These are phyloP conservation scores for Aphelenchoides bicaudatus DNA, from an alignment of 2,888 invertebrate genomes.

Conservation along the genomic window DNA sequence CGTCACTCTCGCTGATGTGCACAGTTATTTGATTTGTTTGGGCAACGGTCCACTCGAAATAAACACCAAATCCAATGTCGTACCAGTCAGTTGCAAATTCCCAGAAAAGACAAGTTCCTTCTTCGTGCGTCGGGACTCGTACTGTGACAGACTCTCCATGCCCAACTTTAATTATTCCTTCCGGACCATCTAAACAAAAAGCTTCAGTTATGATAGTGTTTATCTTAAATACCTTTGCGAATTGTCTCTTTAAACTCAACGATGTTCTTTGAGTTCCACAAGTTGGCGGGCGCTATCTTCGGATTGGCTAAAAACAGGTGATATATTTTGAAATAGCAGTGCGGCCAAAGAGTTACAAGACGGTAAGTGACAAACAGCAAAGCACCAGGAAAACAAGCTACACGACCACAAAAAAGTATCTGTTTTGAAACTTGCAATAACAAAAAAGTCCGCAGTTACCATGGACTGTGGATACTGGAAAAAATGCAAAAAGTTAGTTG, in stretches of 20 bases:
- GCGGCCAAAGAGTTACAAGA: background rate
- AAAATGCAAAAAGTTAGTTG: constrained; percentile 30
- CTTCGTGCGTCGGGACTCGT: constrained; percentile 89
- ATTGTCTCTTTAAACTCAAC: constrained; percentile 72
- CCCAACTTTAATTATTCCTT: constrained; percentile 84
- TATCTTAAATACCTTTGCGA: too few relatives aligned
- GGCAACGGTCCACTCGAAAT: constrained; percentile 84
- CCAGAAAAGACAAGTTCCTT: constrained; percentile 91
- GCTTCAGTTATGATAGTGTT: constrained; percentile 65
- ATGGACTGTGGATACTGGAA: constrained; percentile 59
- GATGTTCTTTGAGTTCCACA: constrained; percentile 92
- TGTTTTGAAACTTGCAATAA: constrained; percentile 54
- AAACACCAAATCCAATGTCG: constrained; percentile 90
- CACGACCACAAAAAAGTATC: constrained; percentile 22
- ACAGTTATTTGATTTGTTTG: constrained; percentile 77
- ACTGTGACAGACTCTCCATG: constrained; percentile 83
- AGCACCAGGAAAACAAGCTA: constrained; percentile 21
- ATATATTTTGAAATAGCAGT: background rate
- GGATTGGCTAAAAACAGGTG: constrained; percentile 56
- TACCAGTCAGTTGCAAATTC: constrained; percentile 98
- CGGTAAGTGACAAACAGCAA: constrained; percentile 10
- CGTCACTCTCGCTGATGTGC: constrained; percentile 90
- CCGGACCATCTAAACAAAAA: too few relatives aligned
- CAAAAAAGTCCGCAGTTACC: constrained; percentile 60
- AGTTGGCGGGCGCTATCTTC: constrained; percentile 70